Evolutionary conservation across 2,888 invertebrate species (phyloP).

Genomic region (Odontocerum albicorne): DNA sequence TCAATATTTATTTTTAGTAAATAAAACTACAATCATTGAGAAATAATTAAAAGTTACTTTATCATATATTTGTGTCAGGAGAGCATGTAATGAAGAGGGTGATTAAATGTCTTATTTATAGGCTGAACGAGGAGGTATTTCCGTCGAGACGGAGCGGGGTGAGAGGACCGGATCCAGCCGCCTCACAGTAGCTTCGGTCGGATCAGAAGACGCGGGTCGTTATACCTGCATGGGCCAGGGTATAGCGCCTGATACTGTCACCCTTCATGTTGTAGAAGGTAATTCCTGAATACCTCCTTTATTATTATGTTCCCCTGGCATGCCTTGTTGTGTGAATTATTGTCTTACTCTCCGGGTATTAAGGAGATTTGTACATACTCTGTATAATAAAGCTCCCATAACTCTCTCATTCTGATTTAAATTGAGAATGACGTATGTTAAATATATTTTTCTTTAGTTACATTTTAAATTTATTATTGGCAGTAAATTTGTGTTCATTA

Average conservation of each 20-base stretch:
- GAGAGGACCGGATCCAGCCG: slow-evolving; percentile 60
- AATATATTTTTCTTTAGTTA: too few relatives aligned
- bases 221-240: slow-evolving; percentile 61
- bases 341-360: slow-evolving; percentile 15
- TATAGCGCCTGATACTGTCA: slow-evolving; percentile 55
- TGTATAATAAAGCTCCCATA: not conserved
- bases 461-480: too few relatives aligned
- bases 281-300: slow-evolving; percentile 35
- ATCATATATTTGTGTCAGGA: too few relatives aligned
- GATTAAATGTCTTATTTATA: slow-evolving; percentile 38
- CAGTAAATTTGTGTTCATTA: too few relatives aligned
- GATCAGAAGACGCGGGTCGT: slow-evolving; percentile 55
- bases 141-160: slow-evolving; percentile 65
- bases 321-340: slow-evolving; percentile 20
- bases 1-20: too few relatives aligned
- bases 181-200: slow-evolving; percentile 61
- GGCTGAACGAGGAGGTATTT: slow-evolving; percentile 59
- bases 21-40: too few relatives aligned
- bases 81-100: slow-evolving; percentile 8
- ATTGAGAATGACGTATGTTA: too few relatives aligned
- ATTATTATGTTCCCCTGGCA: slow-evolving; percentile 21
- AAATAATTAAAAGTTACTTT: too few relatives aligned
- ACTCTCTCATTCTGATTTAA: not conserved
- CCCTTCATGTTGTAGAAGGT: slow-evolving; percentile 58
- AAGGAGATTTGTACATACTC: too few relatives aligned